Base-by-base conservation (phyloP, 2,797 vertebrate species). In the Sebastes elongatus region DNA sequence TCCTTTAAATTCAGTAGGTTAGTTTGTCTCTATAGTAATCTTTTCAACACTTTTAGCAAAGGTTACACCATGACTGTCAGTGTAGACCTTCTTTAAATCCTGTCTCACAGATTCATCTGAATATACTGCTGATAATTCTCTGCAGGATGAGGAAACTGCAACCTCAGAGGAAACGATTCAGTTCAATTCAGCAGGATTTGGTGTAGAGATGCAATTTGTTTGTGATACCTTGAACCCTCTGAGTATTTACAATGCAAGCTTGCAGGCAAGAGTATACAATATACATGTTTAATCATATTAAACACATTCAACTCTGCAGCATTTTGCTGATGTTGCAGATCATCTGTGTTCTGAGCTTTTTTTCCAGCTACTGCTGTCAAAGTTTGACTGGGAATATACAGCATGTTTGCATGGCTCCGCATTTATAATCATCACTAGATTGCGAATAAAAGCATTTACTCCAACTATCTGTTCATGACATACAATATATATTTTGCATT, bases 101-200 rank as follows among this genome's bases (percentile, higher is more conserved):
- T n/a, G 10, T 53, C 11, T 22, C 13, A 53, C 10, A 38, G 27
- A 20, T 9, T 30, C 11, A 6, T 68, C 11, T 46, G 52, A 59
- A 67, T 72, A 70, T 32, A 2, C 5, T 71, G 73, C 59, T 83
- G 68, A 74, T 76, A 11, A 53, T 65, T 64, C 20, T 80, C 77
- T 78, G 65, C 57, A 66, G 71, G 57, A 52, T 11, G 66, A 52
- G 18, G 22, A 88, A 89, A 83, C 6, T 86, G 89, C 85, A 87
- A 10, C 56, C 23, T 86, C 65, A 69, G 76, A 38, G 18, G 70
- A 85, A 87, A 73, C 8, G 5, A 64, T 69, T 80, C 27, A 18
- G 49, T 71, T 77, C 9, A 56, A 84, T 83, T 92, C 86, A 92
- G 86, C 84, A 84, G 72, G 57, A 82, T 52, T 71, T 57, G 9